Percentiles rank a stretch among this genome's conserved stretches.
Conservation (phyloP, 2,888 invertebrate species). For the Netelia fuscicornis region DNA sequence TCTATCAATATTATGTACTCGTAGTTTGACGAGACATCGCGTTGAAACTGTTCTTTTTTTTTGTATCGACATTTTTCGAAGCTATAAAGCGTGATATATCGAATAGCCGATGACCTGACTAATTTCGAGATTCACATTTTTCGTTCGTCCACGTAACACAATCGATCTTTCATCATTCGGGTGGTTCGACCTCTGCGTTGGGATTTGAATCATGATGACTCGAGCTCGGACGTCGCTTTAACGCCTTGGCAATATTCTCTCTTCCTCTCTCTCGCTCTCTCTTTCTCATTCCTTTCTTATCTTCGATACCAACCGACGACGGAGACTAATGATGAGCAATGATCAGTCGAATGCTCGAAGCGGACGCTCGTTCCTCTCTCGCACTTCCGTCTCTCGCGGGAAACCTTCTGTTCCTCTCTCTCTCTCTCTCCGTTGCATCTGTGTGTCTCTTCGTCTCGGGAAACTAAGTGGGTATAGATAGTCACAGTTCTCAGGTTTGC, state of each 20-base stretch:
- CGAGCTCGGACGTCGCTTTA: constrained; percentile 65
- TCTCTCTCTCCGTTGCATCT: constrained; percentile 4
- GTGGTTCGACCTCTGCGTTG: constrained; percentile 39
- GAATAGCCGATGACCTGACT: constrained; percentile 67
- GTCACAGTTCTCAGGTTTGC: constrained; percentile 69
- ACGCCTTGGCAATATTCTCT: constrained; percentile 63
- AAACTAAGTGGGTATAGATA: constrained; percentile 58
- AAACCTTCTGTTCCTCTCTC: constrained; percentile 1
- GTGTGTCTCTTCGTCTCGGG: constrained; percentile 49
- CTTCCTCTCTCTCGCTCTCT: constrained; percentile 24
- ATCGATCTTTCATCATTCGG: constrained; percentile 67
- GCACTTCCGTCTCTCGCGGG: constrained; percentile 48
- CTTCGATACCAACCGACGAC: constrained; percentile 52
- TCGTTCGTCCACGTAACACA: constrained; percentile 57
- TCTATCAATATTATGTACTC: neutral
- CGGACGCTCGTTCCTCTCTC: constrained; percentile 45
- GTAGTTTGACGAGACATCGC: constrained; percentile 22
- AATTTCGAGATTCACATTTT: constrained; percentile 66
- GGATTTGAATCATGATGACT: constrained; percentile 63
- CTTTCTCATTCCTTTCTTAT: constrained; percentile 23
- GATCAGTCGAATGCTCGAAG: constrained; percentile 66
- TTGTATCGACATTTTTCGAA: constrained; percentile 32
- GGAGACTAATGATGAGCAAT: constrained; percentile 72
- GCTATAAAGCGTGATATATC: constrained; percentile 64
- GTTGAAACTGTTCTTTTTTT: constrained; percentile 42